Conservation (phyloP, 2,113 vertebrate species). For the Chamaetylas fuelleborni region DNA sequence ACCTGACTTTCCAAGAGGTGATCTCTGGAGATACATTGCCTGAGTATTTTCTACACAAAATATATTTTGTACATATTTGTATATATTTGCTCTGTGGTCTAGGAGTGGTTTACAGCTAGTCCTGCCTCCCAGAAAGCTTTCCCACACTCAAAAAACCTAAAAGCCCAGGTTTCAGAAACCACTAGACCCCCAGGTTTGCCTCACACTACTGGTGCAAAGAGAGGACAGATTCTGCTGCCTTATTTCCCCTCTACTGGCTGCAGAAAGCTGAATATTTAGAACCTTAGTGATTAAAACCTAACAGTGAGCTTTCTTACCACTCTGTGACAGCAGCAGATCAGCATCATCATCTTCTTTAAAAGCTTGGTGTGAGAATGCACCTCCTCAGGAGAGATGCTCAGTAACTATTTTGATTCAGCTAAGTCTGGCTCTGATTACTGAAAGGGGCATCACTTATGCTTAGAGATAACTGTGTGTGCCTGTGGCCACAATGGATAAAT, state of each 20-base stretch:
- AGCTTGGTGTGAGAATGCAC: background rate
- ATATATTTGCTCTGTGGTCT: background rate
- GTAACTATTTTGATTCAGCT: background rate
- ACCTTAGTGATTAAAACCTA: background rate
- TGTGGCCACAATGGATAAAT: background rate
- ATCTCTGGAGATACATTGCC: fast-evolving
- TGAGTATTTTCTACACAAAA: background rate
- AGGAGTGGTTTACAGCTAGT: background rate
- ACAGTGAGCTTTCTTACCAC: background rate
- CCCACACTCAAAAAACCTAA: background rate
- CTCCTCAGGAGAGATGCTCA: background rate
- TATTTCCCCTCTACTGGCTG: background rate
- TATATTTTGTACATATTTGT: background rate
- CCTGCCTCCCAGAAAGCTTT: background rate
- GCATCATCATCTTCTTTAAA: background rate
- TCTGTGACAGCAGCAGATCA: background rate
- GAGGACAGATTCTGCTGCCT: background rate
- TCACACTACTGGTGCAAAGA: fast-evolving
- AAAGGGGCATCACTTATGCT: background rate
- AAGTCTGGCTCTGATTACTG: background rate
- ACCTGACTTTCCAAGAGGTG: background rate
- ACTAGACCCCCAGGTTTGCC: background rate
- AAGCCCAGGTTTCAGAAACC: background rate
- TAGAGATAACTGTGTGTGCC: background rate
- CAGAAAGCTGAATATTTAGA: background rate